Conservation (phyloP, 1,140 invertebrate genomes). For the Aethina tumida region DNA sequence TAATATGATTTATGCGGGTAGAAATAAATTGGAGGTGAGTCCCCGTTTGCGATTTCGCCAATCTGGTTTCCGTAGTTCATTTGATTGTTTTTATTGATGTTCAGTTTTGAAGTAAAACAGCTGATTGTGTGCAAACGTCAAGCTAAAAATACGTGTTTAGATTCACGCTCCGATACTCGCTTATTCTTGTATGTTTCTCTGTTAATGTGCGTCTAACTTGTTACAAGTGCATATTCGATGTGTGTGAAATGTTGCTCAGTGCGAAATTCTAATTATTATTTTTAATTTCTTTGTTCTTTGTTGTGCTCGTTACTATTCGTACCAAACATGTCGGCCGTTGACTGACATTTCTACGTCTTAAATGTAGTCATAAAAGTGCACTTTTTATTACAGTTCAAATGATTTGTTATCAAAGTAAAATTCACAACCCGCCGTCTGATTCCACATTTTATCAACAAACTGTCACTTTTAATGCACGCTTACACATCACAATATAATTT, state of each 20-base stretch:
- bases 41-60: not conserved
- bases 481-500: no score
- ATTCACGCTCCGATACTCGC: not conserved
- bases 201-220: not conserved
- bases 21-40: constrained; percentile 48
- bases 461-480: no score
- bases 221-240: not conserved
- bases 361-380: constrained; percentile 12
- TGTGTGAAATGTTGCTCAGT: not conserved
- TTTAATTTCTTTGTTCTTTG: constrained; percentile 11
- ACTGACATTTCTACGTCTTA: constrained; percentile 20
- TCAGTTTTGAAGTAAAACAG: constrained; percentile 28
- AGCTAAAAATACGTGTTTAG: constrained; percentile 3
- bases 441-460: no score
- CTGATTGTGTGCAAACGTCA: constrained; percentile 25
- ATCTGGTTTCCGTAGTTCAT: constrained; percentile 3
- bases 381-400: no score
- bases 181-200: not conserved
- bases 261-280: constrained; percentile 5
- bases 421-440: no score
- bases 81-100: constrained; percentile 12
- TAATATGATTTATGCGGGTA: constrained; percentile 43
- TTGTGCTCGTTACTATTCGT: constrained; percentile 15
- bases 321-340: constrained; percentile 19
- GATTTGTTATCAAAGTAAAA: no score